Evolutionary conservation across 2,888 invertebrate species (phyloP).

Genomic region (Pterobdella sp.): DNA sequence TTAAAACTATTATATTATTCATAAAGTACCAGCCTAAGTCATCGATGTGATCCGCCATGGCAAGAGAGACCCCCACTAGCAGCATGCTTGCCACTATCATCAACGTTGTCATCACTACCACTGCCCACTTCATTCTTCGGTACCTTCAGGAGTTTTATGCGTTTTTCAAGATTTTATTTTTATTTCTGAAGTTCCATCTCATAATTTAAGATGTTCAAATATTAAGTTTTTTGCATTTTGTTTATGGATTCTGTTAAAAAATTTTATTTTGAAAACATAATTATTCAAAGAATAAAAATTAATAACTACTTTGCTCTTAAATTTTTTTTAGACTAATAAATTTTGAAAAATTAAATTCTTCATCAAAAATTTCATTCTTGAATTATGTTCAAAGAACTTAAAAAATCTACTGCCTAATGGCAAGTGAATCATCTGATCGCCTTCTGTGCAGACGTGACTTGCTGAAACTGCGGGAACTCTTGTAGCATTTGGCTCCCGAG

Average conservation of each 20-base stretch:
- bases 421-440: constrained; percentile 26
- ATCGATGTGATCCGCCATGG: constrained; percentile 89
- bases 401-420: constrained; percentile 13
- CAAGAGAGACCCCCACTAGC: constrained; percentile 77
- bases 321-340: no score
- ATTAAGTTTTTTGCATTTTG: neutral
- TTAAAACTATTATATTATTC: no score
- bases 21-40: constrained; percentile 82
- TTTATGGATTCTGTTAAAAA: neutral
- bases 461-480: constrained; percentile 19
- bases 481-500: constrained; percentile 24
- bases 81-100: constrained; percentile 82
- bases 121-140: constrained; percentile 35
- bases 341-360: neutral
- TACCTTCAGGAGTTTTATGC: constrained; percentile 24
- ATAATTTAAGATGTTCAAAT: no score
- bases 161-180: no score
- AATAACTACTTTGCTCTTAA: neutral
- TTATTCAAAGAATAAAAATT: neutral
- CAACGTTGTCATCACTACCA: constrained; percentile 56
- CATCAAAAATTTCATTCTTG: neutral
- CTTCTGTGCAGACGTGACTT: constrained; percentile 24
- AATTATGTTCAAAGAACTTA: neutral
- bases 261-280: neutral
- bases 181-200: no score